Conservation (phyloP, 2,888 invertebrate genomes). For the Tyria jacobaeae region DNA sequence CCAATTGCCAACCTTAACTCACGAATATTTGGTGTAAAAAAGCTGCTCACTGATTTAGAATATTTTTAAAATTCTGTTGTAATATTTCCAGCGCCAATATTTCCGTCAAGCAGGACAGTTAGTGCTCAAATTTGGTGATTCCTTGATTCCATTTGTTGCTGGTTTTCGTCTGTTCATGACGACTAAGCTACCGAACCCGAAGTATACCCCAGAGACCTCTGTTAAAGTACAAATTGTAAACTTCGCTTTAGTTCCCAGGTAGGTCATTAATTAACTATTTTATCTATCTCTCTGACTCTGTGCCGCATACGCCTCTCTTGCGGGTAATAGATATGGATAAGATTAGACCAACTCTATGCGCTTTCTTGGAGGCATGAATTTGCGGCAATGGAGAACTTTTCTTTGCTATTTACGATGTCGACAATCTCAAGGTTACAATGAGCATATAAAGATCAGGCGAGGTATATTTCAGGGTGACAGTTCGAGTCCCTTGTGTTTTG, state of each 20-base stretch:
- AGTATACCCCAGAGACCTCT: constrained; percentile 94
- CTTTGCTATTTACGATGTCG: too few species aligned
- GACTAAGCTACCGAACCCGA: constrained; percentile 95
- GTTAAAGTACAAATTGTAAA: constrained; percentile 95
- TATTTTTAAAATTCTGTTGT: neutral
- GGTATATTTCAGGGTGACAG: too few species aligned
- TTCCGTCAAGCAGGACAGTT: constrained; percentile 92
- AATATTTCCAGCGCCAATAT: constrained; percentile 87
- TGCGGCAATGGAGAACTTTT: too few species aligned
- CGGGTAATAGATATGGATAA: too few species aligned
- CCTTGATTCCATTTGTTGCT: constrained; percentile 91
- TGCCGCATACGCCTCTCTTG: too few species aligned
- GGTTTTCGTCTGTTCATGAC: constrained; percentile 95
- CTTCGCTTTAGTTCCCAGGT: constrained; percentile 94
- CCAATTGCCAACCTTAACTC: neutral
- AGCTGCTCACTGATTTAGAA: neutral
- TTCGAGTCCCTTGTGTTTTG: too few species aligned
- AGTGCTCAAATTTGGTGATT: constrained; percentile 94
- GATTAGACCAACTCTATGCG: too few species aligned
- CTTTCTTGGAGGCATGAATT: too few species aligned
- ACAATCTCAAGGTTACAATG: too few species aligned
- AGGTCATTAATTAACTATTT: too few species aligned
- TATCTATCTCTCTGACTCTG: too few species aligned
- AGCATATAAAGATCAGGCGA: too few species aligned
- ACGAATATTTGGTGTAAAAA: neutral